A percentile compares a stretch with the other conserved stretches of the same genome.
phyloP scores from a whole-genome alignment of 2,888 invertebrate genomes.

The Acanthosepion esculentum region DNA sequence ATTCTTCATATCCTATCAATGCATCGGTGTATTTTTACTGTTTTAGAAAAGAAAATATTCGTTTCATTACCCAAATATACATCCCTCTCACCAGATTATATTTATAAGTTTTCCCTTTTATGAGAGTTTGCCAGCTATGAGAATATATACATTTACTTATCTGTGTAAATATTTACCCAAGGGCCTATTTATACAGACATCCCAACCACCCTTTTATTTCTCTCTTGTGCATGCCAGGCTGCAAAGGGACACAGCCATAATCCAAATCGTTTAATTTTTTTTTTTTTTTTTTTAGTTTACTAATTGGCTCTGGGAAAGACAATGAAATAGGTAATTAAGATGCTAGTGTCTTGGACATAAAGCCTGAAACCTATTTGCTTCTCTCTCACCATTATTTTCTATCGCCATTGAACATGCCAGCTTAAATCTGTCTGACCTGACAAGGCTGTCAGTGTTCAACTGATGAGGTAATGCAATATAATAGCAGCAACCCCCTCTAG shows the following conservation, averaged over 20 bases:
- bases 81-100: not conserved
- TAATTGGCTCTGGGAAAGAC: not conserved
- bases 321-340: not conserved
- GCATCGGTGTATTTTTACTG: too few relatives aligned
- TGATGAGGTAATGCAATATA: not conserved
- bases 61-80: not conserved
- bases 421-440: not conserved
- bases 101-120: not conserved
- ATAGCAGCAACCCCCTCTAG: not conserved
- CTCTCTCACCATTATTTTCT: not conserved
- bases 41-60: too few relatives aligned
- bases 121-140: not conserved
- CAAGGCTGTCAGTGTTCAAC: not conserved
- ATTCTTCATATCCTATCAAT: too few relatives aligned
- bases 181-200: not conserved
- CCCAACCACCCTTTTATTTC: not conserved
- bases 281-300: not conserved
- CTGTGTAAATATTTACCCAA: not conserved
- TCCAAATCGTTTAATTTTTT: not conserved
- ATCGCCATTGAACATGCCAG: not conserved
- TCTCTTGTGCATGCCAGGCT: not conserved
- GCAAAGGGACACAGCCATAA: not conserved
- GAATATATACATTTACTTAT: constrained; percentile 33
- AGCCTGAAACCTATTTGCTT: not conserved
- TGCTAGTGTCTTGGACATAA: not conserved